Base-by-base conservation (phyloP, 37 sponge, comb jelly and placozoan species). In the Chondrilla cf. caribensis region DNA sequence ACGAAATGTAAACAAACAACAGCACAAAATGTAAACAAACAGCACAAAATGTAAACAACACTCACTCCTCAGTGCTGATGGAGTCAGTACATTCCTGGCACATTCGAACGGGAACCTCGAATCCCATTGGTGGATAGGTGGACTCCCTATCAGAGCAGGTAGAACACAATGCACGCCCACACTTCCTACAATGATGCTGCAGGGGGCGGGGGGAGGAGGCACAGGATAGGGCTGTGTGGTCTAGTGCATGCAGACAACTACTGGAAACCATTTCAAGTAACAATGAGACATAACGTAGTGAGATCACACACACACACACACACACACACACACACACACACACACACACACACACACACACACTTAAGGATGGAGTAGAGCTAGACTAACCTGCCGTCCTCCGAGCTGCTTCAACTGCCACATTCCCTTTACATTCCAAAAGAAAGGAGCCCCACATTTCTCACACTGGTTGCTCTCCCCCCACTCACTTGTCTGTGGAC, bases 141-240 rank as follows among this genome's bases (percentile, higher is more conserved):
- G 99, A 92, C 77, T 75, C 47, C n/a, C 78, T 38, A 19, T 82
- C 79, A 2, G 95, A 87, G 60, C 99, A 99, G 0, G 58, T 81
- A 25, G 55, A 87, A 84, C 99, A 99, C 72, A 99, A 77, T 4
- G 97, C 99, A 17, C 88, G 68, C 0, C 99, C 99, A 92, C 99
- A 99, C 62, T 87, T 89, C 19, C 99, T 86, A 81, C 99, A 99
- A 79, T 99, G 99, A 82, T 99, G 99, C 97, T 98, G 58, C 8
- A 37, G 25, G 22, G 60, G 38, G 41, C 8, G 59, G 70, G 62
- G 14, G 41, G 41, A 79, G 22, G 17, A n/a, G n/a, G n/a, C n/a
- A n/a, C 51, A 38, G 29, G 18, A 15, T 21, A 55, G 58, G 18
- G 58, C 18, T 55, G 58, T 55, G 15, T 21, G 18, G 18, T 55